These are phyloP conservation scores for Lytechinus variegatus DNA, from an alignment of 35 echinoderm and acorn worm genomes.

Conservation along the genomic window DNA sequence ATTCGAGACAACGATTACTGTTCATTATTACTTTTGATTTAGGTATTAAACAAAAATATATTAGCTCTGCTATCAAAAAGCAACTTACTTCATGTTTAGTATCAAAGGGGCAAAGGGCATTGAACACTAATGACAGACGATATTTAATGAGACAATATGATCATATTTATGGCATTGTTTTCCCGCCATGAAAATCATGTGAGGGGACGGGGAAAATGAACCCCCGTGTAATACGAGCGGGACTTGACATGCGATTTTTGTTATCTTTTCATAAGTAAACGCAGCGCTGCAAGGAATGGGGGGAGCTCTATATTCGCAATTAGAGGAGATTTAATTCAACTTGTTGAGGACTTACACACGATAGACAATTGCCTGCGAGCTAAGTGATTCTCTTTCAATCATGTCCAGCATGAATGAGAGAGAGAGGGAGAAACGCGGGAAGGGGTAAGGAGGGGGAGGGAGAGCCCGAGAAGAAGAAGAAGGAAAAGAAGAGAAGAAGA, in stretches of 20 bases:
- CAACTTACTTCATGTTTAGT: no score
- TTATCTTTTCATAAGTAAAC: slow-evolving; percentile 50
- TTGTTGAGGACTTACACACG: slow-evolving; percentile 47
- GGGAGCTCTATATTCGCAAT: slow-evolving; percentile 27
- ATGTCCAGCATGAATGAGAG: slow-evolving; percentile 6
- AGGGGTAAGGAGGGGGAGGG: background rate
- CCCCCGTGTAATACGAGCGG: background rate
- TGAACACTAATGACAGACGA: no score
- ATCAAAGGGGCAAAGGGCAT: no score
- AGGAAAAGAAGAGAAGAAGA: no score
- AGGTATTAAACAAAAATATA: no score
- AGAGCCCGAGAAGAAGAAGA: background rate
- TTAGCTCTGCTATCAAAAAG: no score
- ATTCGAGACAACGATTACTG: no score
- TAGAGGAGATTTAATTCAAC: slow-evolving; percentile 48
- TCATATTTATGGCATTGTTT: background rate
- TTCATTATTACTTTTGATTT: no score
- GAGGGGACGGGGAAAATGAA: background rate
- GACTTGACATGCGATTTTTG: slow-evolving; percentile 17
- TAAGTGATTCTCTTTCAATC: slow-evolving; percentile 36
- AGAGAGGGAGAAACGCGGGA: background rate
- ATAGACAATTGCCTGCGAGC: slow-evolving; percentile 48
- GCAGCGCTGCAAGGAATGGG: background rate
- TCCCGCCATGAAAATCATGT: background rate
- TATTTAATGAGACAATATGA: no score